Evolutionary conservation across 1,140 invertebrate genomes (phyloP), one percentile per base, ranked within the genome.

Genomic region (Hyposmocoma kahamanoa): DNA sequence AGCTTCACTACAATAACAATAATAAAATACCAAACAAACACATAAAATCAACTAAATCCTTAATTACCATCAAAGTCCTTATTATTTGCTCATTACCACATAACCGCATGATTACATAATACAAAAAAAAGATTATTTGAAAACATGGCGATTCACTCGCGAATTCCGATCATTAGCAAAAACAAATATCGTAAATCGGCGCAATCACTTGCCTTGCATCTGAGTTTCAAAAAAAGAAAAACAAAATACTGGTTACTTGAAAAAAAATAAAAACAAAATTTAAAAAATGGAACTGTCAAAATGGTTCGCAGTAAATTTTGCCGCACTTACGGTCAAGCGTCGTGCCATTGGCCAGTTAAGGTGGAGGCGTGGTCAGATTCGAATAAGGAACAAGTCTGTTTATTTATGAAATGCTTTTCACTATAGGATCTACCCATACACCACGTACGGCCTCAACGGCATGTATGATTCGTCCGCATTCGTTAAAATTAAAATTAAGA

Each of bases 231-330:
- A 75, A 72, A 73, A 71, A 67, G 43, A 28, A n/a, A n/a, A n/a
- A n/a, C 6, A 63, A 68, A 45, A 45, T 41, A 56, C 50, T 53
- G 50, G 56, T 42, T 49, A 56, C 50, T 57, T 51, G 38, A 36
- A 50, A 56, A 65, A 75, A 74, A 78, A 67, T 53, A 52, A 63
- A 73, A 72, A 72, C 61, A 70, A 73, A 72, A 59, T 69, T 70
- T 69, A 78, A 83, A 84, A 83, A 83, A 78, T 75, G 67, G 68
- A 80, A 74, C 73, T 83, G 79, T 83, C 79, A 85, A 82, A 80
- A 83, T 75, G 79, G 73, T 72, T 72, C 61, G 74, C 72, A 50
- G 68, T 75, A 80, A 74, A 77, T 80, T 79, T 72, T 61, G 66
- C 67, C 67, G 72, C 59, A 66, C 45, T 53, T 43, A 43, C 45